Base-by-base conservation (phyloP, 2,113 vertebrate genomes). In the Corythornis cristatus region DNA sequence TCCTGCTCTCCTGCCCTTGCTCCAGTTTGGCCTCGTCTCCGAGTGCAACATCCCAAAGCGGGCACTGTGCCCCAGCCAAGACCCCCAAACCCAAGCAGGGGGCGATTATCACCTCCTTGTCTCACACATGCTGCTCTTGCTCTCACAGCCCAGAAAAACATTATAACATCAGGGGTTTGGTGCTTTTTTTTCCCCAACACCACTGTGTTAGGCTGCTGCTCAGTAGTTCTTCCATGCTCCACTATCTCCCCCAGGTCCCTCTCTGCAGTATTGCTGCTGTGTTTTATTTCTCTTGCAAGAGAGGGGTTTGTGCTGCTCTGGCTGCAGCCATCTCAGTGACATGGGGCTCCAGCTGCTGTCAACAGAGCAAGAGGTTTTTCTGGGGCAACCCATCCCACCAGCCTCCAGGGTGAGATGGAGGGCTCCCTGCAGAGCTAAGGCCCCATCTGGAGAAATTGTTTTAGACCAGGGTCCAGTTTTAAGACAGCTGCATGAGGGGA, bases 241-340 rank as follows among this genome's bases (percentile, higher is more conserved):
- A 11, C 94, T 95, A 50, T 93, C 93, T 96, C 94, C 93, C 91
- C 89, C 94, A 94, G 72, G 88, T 83, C 83, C 85, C 51, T 86
- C 72, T 80, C 85, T 67, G 92, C 92, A 93, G 90, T 93, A 93
- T 43, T 95, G 88, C 91, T 87, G 53, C 82, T 74, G 28, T 6
- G 25, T 73, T 73, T 50, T 18, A 80, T 65, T 91, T 65, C 46
- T 88, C 54, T 42, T 53, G 58, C 58, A 79, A 46, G 26, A 80
- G 16, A 58, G 14, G 42, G 33, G 43, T 51, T 48, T 4, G 0
- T 43, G 68, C 68, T 11, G 2, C 68, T 37, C 37, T 35, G 35
- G 23, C 67, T 53, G 48, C 65, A 71, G 64, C 42, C 3, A 0
- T 54, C 46, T 35, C 19, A 0, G 18, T 15, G 18, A 33, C 8